phyloP scores from a whole-genome alignment of 2,797 vertebrate species.

The Carapus acus region DNA sequence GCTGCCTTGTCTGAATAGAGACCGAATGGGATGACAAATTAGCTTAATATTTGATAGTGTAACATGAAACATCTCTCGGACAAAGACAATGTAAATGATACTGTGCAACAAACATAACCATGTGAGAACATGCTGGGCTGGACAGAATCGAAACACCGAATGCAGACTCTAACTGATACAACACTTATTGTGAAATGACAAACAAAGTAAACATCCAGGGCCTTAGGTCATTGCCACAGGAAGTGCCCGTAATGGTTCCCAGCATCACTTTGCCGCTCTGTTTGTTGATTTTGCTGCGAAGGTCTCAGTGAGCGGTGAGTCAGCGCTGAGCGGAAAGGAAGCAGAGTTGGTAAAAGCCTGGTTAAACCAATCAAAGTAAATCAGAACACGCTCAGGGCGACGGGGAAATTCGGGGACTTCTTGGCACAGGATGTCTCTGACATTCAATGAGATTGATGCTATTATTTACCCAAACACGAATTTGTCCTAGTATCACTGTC shows the following conservation, averaged over 20 bases:
- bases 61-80: conserved; percentile 14
- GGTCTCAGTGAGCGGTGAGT: conserved; percentile 48
- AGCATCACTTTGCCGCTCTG: conserved; percentile 27
- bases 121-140: too few species aligned
- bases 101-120: conserved; percentile 10
- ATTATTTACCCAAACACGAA: too few species aligned
- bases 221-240: conserved; percentile 46
- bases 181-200: not conserved
- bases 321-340: conserved; percentile 22
- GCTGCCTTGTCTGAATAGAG: not conserved
- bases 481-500: too few species aligned
- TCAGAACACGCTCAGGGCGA: conserved; percentile 15
- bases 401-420: conserved; percentile 16
- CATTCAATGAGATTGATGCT: not conserved
- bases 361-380: conserved; percentile 6
- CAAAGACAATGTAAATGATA: conserved; percentile 7
- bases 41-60: too few species aligned
- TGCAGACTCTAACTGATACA: too few species aligned
- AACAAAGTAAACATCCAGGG: conserved; percentile 3
- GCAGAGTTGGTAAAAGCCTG: not conserved
- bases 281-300: conserved; percentile 44
- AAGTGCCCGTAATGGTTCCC: conserved; percentile 41
- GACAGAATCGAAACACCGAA: too few species aligned
- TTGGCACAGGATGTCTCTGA: not conserved
- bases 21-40: too few species aligned